phyloP scores from a whole-genome alignment of 2,797 vertebrate species.

The Platyrinchus mystaceus region DNA sequence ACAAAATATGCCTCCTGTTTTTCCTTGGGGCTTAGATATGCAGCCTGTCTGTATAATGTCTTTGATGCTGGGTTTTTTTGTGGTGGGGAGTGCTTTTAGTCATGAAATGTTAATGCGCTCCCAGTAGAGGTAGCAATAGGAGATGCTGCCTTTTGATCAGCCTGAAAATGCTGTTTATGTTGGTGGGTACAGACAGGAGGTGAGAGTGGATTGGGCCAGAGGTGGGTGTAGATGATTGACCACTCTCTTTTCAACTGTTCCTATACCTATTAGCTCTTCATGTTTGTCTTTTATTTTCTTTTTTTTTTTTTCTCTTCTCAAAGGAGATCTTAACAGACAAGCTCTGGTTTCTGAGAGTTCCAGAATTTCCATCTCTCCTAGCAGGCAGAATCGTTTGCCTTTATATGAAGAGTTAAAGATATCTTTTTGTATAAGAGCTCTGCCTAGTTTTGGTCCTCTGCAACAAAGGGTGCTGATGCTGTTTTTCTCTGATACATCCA shows the following conservation, averaged over 20 bases:
- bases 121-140: not conserved
- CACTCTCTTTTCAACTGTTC: constrained; percentile 16
- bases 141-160: constrained; percentile 42
- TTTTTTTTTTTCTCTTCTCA: not conserved
- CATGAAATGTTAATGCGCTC: constrained; percentile 27
- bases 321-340: not conserved
- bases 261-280: constrained; percentile 22
- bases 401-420: not conserved
- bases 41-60: not conserved
- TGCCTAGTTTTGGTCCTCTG: not conserved
- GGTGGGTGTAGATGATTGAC: not conserved
- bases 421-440: not conserved
- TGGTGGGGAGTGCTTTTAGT: constrained; percentile 33
- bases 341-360: not conserved
- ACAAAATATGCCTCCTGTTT: not conserved
- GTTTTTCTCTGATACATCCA: not conserved
- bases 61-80: constrained; percentile 24
- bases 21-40: not conserved
- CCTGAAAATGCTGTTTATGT: constrained; percentile 24
- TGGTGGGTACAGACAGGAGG: not conserved
- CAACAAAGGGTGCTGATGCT: not conserved
- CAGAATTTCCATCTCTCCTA: not conserved
- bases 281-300: not conserved
- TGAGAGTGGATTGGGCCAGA: not conserved
- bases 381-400: not conserved